phyloP scores from a whole-genome alignment of 2,888 invertebrate species.

The Apamea epomidion region DNA sequence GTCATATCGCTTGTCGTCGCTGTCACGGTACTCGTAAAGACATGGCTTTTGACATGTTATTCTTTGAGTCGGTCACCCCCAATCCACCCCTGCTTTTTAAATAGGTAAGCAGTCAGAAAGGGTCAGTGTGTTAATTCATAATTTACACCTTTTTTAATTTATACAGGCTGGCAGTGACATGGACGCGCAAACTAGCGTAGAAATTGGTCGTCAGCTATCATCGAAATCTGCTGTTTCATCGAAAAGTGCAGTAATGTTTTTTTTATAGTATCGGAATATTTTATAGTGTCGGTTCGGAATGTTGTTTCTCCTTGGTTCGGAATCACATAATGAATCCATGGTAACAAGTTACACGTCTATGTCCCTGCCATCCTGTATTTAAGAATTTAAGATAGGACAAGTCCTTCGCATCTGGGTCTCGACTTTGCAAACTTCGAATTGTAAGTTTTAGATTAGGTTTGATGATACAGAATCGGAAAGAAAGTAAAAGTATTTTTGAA shows the following conservation, averaged over 20 bases:
- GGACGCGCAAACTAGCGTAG: neutral
- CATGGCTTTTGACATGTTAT: conserved; percentile 51
- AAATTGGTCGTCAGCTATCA: too few species aligned
- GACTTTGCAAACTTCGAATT: neutral
- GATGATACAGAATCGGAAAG: too few species aligned
- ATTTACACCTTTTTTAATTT: neutral
- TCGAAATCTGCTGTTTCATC: neutral
- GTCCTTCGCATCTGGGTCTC: neutral
- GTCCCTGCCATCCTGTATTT: too few species aligned
- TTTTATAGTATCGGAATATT: too few species aligned
- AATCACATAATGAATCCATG: too few species aligned
- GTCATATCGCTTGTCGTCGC: conserved; percentile 51
- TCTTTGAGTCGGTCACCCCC: conserved; percentile 16
- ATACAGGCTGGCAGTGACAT: too few species aligned
- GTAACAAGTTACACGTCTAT: too few species aligned
- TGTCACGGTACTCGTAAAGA: conserved; percentile 55
- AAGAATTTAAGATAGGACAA: too few species aligned
- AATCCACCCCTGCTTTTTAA: conserved; percentile 13
- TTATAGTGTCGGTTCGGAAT: too few species aligned
- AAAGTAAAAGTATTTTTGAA: neutral
- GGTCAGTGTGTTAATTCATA: conserved; percentile 14
- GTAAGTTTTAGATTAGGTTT: neutral
- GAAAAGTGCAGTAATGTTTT: too few species aligned
- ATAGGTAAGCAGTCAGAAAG: neutral
- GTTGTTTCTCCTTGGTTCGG: too few species aligned